These are phyloP conservation scores for Spea bombifrons DNA, from an alignment of 2,113 vertebrate genomes.

Conservation along the genomic window DNA sequence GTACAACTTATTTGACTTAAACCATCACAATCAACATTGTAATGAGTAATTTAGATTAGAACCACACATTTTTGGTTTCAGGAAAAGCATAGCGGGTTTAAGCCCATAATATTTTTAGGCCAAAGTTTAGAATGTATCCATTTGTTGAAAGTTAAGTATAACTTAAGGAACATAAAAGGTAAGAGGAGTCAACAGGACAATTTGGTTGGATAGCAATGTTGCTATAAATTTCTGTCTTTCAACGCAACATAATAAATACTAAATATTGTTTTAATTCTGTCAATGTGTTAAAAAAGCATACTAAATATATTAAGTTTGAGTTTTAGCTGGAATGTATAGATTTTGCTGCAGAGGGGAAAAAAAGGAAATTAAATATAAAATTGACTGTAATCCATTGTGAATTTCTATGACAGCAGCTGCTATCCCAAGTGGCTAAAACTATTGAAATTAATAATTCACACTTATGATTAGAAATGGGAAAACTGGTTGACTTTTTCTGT, in stretches of 20 bases:
- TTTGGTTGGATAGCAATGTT: conserved; percentile 42
- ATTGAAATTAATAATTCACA: conserved; percentile 39
- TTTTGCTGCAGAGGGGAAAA: too few relatives aligned
- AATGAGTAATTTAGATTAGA: too few relatives aligned
- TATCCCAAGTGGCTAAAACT: neutral
- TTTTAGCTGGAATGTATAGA: too few relatives aligned
- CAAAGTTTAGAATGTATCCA: neutral
- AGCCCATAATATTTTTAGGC: neutral
- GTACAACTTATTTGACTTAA: too few relatives aligned
- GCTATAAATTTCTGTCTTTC: conserved; percentile 23
- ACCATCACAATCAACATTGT: too few relatives aligned
- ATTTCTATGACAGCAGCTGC: neutral
- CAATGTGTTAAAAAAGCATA: conserved; percentile 11
- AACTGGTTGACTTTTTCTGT: neutral
- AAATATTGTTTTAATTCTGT: conserved; percentile 38
- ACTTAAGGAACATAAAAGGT: conserved; percentile 35
- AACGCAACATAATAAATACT: conserved; percentile 8
- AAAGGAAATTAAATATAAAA: neutral
- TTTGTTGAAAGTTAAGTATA: conserved; percentile 30
- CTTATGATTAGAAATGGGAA: conserved; percentile 28
- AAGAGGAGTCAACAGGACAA: conserved; percentile 38
- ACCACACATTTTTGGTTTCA: neutral
- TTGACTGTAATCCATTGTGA: neutral
- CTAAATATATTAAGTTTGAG: neutral
- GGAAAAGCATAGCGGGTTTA: neutral